A percentile compares a stretch with the other conserved stretches of the same genome.
Conservation (phyloP, 2,113 vertebrate genomes). For the Rhinopomastus cyanomelas region DNA sequence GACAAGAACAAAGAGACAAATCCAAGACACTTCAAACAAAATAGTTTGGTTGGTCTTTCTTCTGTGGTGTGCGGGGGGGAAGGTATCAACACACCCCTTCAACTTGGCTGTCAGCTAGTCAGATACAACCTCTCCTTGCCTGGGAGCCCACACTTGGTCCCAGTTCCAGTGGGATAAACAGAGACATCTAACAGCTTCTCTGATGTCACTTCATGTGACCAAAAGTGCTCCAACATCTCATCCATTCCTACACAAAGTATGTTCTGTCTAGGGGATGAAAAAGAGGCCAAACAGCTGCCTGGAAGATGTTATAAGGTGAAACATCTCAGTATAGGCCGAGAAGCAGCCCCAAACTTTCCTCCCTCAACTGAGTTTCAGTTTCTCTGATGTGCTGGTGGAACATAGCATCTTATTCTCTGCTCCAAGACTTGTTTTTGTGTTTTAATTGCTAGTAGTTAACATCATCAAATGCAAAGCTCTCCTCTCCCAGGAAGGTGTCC, state of each 20-base stretch:
- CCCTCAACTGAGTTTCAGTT: not conserved
- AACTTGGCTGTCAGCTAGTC: not conserved
- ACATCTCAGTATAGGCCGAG: not conserved
- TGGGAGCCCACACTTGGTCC: not conserved
- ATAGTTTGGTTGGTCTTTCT: not conserved
- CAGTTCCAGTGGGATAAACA: not conserved
- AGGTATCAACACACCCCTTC: not conserved
- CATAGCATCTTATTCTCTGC: not conserved
- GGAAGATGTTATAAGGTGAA: not conserved
- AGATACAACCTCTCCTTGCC: not conserved
- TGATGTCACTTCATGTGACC: not conserved
- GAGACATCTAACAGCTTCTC: not conserved
- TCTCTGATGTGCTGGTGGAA: accelerated
- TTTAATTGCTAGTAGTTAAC: not conserved
- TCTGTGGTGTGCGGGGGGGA: accelerated
- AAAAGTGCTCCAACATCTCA: accelerated
- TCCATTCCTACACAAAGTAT: not conserved
- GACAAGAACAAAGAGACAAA: not conserved
- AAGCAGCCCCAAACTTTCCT: not conserved
- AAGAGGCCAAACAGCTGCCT: not conserved
- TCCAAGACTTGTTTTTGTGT: not conserved
- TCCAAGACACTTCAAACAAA: not conserved
- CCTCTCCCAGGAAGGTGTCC: not conserved
- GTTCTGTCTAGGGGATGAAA: not conserved
- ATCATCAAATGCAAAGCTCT: not conserved